A percentile compares a stretch with the other conserved stretches of the same genome.
These are phyloP conservation scores for Diuraphis noxia DNA, from an alignment of 1,140 invertebrate species.

Conservation along the genomic window DNA sequence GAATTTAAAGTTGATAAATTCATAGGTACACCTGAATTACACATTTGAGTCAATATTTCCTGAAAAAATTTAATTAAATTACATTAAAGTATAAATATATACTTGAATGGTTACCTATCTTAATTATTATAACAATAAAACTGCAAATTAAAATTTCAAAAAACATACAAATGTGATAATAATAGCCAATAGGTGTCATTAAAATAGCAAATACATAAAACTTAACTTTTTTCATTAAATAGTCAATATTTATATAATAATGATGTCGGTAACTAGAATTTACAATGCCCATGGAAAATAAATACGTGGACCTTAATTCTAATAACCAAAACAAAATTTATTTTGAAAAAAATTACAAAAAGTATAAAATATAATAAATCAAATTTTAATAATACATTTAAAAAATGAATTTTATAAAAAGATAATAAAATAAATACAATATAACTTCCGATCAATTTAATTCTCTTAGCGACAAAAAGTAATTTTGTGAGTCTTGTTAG, in stretches of 20 bases:
- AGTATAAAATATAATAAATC: too few species aligned
- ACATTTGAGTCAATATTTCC: constrained; percentile 68
- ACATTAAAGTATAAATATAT: neutral
- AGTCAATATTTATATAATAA: neutral
- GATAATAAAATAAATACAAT: neutral
- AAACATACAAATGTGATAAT: neutral
- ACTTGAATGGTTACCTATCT: neutral
- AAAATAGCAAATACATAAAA: neutral
- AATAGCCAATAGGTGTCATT: neutral
- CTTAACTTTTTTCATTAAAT: neutral
- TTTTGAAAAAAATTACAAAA: too few species aligned
- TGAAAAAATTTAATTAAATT: constrained; percentile 55
- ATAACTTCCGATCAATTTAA: neutral
- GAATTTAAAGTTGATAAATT: constrained; percentile 77
- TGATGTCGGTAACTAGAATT: neutral
- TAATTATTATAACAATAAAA: neutral
- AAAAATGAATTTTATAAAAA: neutral
- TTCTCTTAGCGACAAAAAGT: neutral
- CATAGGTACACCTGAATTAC: constrained; percentile 65
- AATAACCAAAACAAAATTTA: too few species aligned
- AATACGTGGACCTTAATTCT: too few species aligned
- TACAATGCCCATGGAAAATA: neutral
- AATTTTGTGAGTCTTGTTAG: neutral
- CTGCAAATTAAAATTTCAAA: neutral
- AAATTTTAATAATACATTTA: too few species aligned